phyloP scores from a whole-genome alignment of 2,797 vertebrate species.

The Paramormyrops hopkinsi region DNA sequence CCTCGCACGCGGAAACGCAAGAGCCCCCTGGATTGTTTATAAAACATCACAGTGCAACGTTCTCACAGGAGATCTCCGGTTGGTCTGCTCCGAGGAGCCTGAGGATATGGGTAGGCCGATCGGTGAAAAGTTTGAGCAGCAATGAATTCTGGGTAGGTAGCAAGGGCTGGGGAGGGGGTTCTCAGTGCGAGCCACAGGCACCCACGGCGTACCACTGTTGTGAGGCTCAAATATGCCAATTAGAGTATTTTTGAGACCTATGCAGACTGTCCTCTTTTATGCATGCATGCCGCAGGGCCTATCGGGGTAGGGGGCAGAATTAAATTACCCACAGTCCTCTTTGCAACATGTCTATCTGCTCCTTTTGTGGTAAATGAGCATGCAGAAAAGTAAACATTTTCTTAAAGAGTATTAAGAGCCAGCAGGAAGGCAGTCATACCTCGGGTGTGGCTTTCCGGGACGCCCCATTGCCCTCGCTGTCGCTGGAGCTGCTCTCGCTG shows the following conservation, averaged over 20 bases:
- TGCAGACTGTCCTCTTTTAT: neutral
- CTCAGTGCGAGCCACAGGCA: conserved; percentile 32
- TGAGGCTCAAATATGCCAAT: conserved; percentile 37
- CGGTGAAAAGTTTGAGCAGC: conserved; percentile 24
- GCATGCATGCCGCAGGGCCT: neutral
- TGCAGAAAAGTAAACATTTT: neutral
- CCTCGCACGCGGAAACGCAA: conserved; percentile 17
- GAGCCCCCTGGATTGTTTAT: conserved; percentile 18
- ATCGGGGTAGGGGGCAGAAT: neutral
- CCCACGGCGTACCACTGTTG: conserved; percentile 21
- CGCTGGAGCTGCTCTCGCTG: conserved; percentile 73
- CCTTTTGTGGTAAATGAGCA: neutral
- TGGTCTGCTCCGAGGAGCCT: neutral
- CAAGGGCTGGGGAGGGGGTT: conserved; percentile 20
- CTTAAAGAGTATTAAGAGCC: neutral
- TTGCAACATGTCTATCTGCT: neutral
- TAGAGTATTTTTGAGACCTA: conserved; percentile 30
- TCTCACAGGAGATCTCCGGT: neutral
- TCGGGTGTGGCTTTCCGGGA: conserved; percentile 68
- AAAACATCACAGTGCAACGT: conserved; percentile 21
- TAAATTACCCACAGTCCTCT: neutral
- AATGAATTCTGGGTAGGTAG: conserved; percentile 20
- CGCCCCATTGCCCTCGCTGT: conserved; percentile 71
- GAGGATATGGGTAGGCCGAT: conserved; percentile 27
- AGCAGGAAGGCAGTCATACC: conserved; percentile 47